phyloP scores from a whole-genome alignment of 92 coral and sea anemone genomes.

The Pocillopora meandrina region DNA sequence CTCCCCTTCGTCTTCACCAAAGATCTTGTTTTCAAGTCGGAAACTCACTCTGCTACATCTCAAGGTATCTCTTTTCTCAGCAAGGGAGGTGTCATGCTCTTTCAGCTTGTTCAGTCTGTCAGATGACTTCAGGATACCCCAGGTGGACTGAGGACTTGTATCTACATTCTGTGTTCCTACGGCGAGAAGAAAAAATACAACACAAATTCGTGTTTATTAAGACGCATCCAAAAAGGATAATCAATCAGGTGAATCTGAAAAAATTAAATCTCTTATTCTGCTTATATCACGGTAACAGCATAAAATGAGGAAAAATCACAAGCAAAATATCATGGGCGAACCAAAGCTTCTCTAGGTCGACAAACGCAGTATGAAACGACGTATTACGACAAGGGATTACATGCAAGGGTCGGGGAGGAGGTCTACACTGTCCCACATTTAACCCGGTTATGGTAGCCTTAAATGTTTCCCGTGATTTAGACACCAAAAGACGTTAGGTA shows the following conservation, averaged over 20 bases:
- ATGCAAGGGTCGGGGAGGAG: too few species aligned
- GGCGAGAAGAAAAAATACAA: not conserved
- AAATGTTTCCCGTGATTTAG: too few species aligned
- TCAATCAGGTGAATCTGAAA: not conserved
- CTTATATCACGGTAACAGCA: too few species aligned
- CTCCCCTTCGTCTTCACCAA: slow-evolving; percentile 19
- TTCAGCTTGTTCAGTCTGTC: slow-evolving; percentile 46
- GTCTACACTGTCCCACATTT: too few species aligned
- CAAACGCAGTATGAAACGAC: too few species aligned
- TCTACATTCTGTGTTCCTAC: slow-evolving; percentile 15
- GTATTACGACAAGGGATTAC: too few species aligned
- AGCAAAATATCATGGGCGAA: too few species aligned
- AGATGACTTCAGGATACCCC: slow-evolving; percentile 77
- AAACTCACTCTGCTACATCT: slow-evolving; percentile 78
- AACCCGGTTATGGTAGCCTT: too few species aligned
- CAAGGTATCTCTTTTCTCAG: slow-evolving; percentile 25
- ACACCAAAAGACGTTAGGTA: too few species aligned
- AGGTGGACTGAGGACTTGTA: slow-evolving; percentile 23
- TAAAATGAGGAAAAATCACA: too few species aligned
- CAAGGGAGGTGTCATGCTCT: slow-evolving; percentile 20
- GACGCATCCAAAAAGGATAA: too few species aligned
- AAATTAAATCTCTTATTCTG: not conserved
- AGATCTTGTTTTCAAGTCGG: slow-evolving; percentile 54
- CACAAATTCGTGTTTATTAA: not conserved
- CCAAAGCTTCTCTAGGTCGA: too few species aligned